Evolutionary conservation across 2,113 vertebrate species (phyloP).

Genomic region (Podocnemis expansa): DNA sequence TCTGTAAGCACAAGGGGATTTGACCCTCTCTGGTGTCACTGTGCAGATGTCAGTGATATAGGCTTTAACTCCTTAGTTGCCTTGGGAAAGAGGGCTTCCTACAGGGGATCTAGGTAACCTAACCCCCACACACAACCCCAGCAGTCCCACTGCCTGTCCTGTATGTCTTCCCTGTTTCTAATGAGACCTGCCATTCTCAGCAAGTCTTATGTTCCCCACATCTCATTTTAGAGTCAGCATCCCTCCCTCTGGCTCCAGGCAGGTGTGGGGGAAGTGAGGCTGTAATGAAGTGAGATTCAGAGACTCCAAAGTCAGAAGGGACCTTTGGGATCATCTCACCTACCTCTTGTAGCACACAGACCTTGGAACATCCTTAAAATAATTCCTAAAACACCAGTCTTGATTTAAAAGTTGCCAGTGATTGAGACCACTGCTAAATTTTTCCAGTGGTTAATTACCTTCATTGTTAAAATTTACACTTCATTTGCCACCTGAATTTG

Average conservation of each 20-base stretch:
- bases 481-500: neutral
- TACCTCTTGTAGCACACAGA: neutral
- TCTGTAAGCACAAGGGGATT: neutral
- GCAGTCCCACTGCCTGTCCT: neutral
- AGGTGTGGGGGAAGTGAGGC: neutral
- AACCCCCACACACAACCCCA: neutral
- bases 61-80: neutral
- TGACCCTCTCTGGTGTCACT: neutral
- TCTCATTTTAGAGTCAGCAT: neutral
- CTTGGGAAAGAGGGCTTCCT: neutral
- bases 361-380: neutral
- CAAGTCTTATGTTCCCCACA: neutral
- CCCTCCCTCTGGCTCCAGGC: neutral
- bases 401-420: neutral
- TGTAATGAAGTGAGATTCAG: neutral
- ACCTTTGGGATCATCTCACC: neutral
- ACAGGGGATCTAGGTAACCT: neutral
- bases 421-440: neutral
- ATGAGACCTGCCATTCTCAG: neutral
- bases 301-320: neutral
- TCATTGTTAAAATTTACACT: neutral
- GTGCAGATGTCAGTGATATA: neutral
- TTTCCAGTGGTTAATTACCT: neutral
- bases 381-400: neutral
- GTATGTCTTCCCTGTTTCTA: neutral